Evolutionary conservation across 2,888 invertebrate genomes (phyloP).

Genomic region (Deilephila elpenor): DNA sequence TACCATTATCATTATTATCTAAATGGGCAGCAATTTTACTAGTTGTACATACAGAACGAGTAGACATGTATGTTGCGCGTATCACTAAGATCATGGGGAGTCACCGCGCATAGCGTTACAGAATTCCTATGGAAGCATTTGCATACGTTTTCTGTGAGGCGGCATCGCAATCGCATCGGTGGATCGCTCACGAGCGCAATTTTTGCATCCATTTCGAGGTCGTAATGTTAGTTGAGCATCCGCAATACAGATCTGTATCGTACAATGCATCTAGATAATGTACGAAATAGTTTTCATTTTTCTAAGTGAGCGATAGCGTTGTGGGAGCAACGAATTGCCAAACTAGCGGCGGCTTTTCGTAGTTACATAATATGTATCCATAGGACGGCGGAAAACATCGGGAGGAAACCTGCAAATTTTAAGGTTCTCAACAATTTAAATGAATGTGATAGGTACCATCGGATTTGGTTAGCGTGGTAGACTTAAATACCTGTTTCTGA

Average conservation of each 20-base stretch:
- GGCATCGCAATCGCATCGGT: slow-evolving; percentile 1
- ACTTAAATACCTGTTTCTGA: neutral
- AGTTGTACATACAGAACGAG: neutral
- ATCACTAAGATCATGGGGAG: neutral
- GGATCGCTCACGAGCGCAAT: slow-evolving; percentile 6
- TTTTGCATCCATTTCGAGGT: neutral
- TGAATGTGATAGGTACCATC: neutral
- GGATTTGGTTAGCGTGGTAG: neutral
- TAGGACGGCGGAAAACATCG: neutral
- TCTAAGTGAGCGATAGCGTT: no score
- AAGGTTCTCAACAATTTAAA: neutral
- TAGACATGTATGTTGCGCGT: neutral
- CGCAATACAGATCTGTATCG: slow-evolving; percentile 4
- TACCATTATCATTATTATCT: no score
- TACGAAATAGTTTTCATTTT: neutral
- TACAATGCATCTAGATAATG: neutral
- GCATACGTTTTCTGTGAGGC: slow-evolving; percentile 3
- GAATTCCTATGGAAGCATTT: slow-evolving; percentile 3
- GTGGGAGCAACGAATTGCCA: no score
- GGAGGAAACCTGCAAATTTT: neutral
- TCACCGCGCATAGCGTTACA: neutral
- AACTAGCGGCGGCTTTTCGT: neutral
- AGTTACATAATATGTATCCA: neutral
- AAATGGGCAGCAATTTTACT: neutral
- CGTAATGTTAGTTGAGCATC: neutral